Conservation (phyloP, 2,797 vertebrate species). For the Anguilla marmorata region DNA sequence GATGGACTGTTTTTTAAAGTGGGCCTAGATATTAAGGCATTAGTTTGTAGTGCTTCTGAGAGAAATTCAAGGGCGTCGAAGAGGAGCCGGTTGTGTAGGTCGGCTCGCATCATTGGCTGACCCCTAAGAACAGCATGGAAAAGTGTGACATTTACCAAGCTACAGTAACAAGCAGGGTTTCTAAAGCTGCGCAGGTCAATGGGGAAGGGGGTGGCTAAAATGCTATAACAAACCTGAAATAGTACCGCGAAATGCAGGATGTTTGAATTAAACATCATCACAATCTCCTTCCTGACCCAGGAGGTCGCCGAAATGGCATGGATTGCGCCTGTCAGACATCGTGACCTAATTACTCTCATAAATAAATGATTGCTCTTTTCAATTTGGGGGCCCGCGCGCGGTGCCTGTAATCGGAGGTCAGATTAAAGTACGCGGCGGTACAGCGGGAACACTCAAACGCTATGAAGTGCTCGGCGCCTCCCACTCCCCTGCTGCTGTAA, state of each 20-base stretch:
- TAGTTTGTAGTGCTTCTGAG: not conserved
- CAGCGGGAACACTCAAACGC: constrained; percentile 71
- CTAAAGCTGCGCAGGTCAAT: constrained; percentile 33
- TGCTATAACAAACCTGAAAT: constrained; percentile 42
- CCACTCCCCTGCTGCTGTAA: not conserved
- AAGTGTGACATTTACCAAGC: constrained; percentile 23
- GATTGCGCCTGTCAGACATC: constrained; percentile 80
- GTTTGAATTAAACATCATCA: constrained; percentile 81
- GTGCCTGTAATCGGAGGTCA: constrained; percentile 76
- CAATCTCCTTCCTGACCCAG: constrained; percentile 72
- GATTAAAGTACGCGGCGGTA: constrained; percentile 79
- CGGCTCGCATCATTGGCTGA: constrained; percentile 14
- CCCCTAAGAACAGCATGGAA: constrained; percentile 28
- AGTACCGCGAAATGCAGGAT: constrained; percentile 55
- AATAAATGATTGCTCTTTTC: constrained; percentile 84
- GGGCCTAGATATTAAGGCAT: not conserved
- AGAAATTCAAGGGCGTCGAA: not conserved
- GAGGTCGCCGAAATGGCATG: constrained; percentile 72
- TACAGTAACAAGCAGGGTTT: constrained; percentile 21
- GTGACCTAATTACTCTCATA: constrained; percentile 84
- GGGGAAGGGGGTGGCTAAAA: constrained; percentile 29
- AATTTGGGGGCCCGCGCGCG: constrained; percentile 78
- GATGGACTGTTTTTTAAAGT: not conserved
- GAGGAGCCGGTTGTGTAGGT: not conserved
- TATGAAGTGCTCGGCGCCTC: constrained; percentile 48